A percentile compares a stretch with the other conserved stretches of the same genome.
Evolutionary conservation across 2,113 vertebrate genomes (phyloP).

Genomic region (Brevimyrus niger): DNA sequence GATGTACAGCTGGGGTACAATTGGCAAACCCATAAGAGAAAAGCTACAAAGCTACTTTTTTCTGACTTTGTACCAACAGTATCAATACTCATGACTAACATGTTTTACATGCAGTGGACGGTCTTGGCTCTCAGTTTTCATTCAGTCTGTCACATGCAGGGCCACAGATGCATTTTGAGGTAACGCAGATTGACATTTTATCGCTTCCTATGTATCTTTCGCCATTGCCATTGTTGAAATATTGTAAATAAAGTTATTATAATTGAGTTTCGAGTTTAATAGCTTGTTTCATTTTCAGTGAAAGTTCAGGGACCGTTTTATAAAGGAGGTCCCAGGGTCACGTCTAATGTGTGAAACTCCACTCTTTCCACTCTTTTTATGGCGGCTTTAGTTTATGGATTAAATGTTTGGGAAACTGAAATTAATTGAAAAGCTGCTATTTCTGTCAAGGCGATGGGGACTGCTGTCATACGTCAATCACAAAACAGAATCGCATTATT

Average conservation of each 20-base stretch:
- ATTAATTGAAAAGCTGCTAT: neutral
- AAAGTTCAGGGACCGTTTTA: neutral
- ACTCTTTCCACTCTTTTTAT: neutral
- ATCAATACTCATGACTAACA: neutral
- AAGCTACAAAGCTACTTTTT: neutral
- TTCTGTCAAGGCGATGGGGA: neutral
- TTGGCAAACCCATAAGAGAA: neutral
- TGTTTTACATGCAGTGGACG: neutral
- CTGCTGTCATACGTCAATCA: neutral
- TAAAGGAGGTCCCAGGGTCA: neutral
- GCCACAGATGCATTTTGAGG: neutral
- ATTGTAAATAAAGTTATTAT: neutral
- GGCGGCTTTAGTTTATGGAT: neutral
- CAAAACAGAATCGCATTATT: neutral
- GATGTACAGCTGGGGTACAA: neutral
- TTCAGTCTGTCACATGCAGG: neutral
- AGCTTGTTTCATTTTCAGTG: no score
- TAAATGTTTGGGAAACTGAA: neutral
- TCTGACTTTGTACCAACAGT: neutral
- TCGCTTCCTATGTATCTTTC: neutral
- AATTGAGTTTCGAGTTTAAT: neutral
- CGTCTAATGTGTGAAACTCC: neutral
- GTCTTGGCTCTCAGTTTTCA: neutral
- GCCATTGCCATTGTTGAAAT: neutral
- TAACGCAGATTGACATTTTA: neutral